Evolutionary conservation across 1,140 invertebrate species (phyloP).

Genomic region (Venustaconcha ellipsiformis): DNA sequence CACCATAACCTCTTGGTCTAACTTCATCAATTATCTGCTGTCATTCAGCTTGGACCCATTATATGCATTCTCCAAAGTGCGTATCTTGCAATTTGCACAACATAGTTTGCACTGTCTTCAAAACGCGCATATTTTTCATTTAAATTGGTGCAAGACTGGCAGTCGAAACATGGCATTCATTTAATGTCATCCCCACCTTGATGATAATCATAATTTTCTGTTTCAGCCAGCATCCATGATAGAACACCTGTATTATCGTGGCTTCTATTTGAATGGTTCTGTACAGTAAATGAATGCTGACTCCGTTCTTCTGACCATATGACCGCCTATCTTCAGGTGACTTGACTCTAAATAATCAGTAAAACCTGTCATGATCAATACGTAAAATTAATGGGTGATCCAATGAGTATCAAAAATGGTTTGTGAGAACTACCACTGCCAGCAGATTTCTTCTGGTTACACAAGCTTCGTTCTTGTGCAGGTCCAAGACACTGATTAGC

Average conservation of each 20-base stretch:
- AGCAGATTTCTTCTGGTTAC: constrained; percentile 19
- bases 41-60: no score
- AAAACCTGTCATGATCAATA: constrained; percentile 25
- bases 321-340: constrained; percentile 9
- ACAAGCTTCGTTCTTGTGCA: constrained; percentile 3
- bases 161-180: constrained; percentile 19
- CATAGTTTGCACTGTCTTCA: no score
- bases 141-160: constrained; percentile 5
- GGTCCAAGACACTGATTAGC: neutral
- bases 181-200: neutral
- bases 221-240: neutral
- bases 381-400: constrained; percentile 13
- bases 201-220: neutral
- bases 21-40: no score
- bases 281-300: constrained; percentile 13
- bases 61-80: no score
- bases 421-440: constrained; percentile 24
- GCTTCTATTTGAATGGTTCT: constrained; percentile 1
- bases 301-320: constrained; percentile 17
- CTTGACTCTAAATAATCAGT: constrained; percentile 25
- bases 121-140: neutral
- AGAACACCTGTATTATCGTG: constrained; percentile 25
- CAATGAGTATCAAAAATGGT: constrained; percentile 13
- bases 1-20: no score
- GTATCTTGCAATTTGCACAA: no score